Evolutionary conservation across 2,888 invertebrate species (phyloP), one percentile per base, ranked within the genome.

Genomic region (Embidobia sp.): DNA sequence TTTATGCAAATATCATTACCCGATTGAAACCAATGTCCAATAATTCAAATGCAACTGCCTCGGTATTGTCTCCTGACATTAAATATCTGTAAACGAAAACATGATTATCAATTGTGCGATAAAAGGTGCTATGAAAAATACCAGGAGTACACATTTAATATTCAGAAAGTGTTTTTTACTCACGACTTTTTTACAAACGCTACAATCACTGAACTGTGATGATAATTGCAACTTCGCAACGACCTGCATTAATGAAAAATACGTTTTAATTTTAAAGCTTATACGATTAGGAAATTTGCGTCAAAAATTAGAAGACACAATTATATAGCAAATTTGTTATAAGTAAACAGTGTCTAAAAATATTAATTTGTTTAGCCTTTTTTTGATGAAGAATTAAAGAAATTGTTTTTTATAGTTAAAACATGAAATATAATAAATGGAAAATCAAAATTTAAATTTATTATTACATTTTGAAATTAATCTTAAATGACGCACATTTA

Each of bases 181-280:
- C 91, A 97, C 97, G 94, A 95, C 92, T 94, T 95, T 90, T 95
- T 96, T 64, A 96, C 95, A 84, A 97, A 93, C 76, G 96, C 96
- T 84, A 96, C 93, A 86, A 97, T 93, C 85, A 95, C 93, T 84
- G 94, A 92, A 89, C 94, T 93, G 86, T 94, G 93, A 88, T 94
- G 94, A 90, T 94, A 94, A 88, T 93, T 94, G 83, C 59, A 77
- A 72, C 66, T 75, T 35, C 74, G 27, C 26, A 75, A 49, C 15
- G 74, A 67, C 67, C 74, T 75, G 55, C 42, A 46, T 49, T 49
- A 49, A 57, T 40, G n/a, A 63, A 53, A 72, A 53, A 51, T 44
- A 29, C 13, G 7, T 53, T 33, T 53, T 42, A 63, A 26, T 46
- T 40, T 35, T 8, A 26, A 33, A 19, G 13, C 27, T n/a, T 4